phyloP scores from a whole-genome alignment of 2,797 vertebrate genomes.

The Acropternis orthonyx region DNA sequence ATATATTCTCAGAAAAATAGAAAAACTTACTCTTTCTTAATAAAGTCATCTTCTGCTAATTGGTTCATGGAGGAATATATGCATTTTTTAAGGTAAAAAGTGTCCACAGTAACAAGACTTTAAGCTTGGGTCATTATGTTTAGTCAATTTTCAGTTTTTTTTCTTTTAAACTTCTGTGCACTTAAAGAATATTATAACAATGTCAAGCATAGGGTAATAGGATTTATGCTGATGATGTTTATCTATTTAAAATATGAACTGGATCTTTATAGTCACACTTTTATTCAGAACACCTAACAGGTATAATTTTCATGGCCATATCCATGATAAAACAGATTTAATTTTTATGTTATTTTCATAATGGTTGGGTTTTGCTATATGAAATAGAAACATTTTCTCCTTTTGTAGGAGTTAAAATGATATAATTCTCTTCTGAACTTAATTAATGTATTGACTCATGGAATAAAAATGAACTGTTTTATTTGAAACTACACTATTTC shows the following conservation, averaged over 20 bases:
- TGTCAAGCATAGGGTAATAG: neutral
- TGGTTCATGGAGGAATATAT: neutral
- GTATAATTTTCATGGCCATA: neutral
- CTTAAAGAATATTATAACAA: neutral
- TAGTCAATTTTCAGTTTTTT: neutral
- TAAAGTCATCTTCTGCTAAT: neutral
- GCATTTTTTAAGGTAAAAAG: neutral
- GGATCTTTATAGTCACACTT: neutral
- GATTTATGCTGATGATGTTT: neutral
- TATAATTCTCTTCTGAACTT: neutral
- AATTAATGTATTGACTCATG: neutral
- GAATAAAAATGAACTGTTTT: neutral
- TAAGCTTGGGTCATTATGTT: neutral
- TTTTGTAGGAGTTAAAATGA: neutral
- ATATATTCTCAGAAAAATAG: neutral
- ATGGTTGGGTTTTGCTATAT: neutral
- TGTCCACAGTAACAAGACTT: neutral
- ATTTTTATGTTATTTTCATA: neutral
- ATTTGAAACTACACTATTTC: neutral
- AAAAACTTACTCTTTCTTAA: neutral
- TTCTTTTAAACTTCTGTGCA: neutral
- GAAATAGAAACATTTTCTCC: constrained; percentile 1
- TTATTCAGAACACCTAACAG: neutral
- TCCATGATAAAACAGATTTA: neutral
- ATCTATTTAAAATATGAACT: neutral